These are phyloP conservation scores for Drosophila gunungcola DNA, from an alignment of 1,140 invertebrate species.

Conservation along the genomic window DNA sequence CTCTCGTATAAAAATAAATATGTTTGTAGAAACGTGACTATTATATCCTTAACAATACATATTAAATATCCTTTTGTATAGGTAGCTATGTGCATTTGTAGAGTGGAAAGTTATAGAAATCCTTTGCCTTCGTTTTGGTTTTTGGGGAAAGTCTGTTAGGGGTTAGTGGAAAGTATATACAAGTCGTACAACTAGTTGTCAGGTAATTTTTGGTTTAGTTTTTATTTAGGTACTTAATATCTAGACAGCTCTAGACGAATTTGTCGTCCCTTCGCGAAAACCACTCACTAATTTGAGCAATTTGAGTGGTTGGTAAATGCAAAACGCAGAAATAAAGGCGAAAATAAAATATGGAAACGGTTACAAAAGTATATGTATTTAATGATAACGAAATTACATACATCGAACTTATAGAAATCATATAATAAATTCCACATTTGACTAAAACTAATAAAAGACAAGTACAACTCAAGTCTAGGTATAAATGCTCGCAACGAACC, in stretches of 20 bases:
- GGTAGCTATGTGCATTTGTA: slow-evolving; percentile 69
- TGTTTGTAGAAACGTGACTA: slow-evolving; percentile 63
- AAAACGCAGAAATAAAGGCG: slow-evolving; percentile 11
- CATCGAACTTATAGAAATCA: slow-evolving; percentile 52
- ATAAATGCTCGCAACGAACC: slow-evolving; percentile 52
- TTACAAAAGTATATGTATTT: slow-evolving; percentile 55
- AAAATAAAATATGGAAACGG: slow-evolving; percentile 6
- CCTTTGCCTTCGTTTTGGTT: slow-evolving; percentile 27
- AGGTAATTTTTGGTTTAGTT: slow-evolving; percentile 61
- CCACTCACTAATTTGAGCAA: slow-evolving; percentile 60
- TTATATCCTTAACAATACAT: slow-evolving; percentile 48
- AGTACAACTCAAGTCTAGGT: slow-evolving; percentile 37
- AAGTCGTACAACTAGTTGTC: slow-evolving; percentile 58
- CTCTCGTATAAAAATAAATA: slow-evolving; percentile 83
- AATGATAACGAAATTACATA: slow-evolving; percentile 46
- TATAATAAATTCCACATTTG: slow-evolving; percentile 65
- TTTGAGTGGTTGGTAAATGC: slow-evolving; percentile 41
- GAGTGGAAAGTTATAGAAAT: slow-evolving; percentile 56
- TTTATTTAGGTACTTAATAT: slow-evolving; percentile 75
- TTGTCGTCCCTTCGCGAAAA: slow-evolving; percentile 9
- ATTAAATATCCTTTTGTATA: slow-evolving; percentile 38
- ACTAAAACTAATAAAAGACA: slow-evolving; percentile 49
- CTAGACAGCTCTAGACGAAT: slow-evolving; percentile 44
- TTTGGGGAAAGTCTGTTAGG: slow-evolving; percentile 63
- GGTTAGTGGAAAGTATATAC: slow-evolving; percentile 51